Evolutionary conservation across 2,113 vertebrate genomes (phyloP).

Genomic region (Cisticola juncidis): DNA sequence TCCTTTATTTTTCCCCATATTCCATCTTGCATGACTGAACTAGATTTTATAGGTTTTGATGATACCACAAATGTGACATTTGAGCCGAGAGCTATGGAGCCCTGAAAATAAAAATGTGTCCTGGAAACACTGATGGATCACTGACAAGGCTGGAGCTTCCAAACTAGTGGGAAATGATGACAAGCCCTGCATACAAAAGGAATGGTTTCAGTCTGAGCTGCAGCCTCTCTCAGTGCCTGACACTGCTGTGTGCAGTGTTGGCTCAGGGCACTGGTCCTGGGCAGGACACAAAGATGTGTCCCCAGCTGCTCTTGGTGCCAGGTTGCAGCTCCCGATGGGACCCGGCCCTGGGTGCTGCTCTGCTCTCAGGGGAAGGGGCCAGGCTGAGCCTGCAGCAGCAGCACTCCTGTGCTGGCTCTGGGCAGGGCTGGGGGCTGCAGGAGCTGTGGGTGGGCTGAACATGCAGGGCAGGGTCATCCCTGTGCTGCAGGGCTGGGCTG

Average conservation of each 20-base stretch:
- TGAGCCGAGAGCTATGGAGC: slow-evolving; percentile 5
- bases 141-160: slow-evolving; percentile 7
- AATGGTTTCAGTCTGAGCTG: neutral
- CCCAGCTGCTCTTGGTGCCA: neutral
- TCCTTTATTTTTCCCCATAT: neutral
- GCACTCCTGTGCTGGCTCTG: neutral
- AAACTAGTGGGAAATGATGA: neutral
- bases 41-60: neutral
- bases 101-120: neutral
- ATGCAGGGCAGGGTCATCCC: neutral
- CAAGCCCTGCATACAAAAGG: neutral
- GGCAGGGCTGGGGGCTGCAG: fast-evolving
- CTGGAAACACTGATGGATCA: neutral
- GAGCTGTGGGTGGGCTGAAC: fast-evolving
- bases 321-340: neutral
- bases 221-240: neutral
- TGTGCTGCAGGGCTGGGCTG: neutral
- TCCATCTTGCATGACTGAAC: neutral
- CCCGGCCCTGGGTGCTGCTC: neutral
- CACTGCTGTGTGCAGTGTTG: neutral
- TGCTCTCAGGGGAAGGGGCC: neutral
- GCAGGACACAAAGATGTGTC: too few relatives aligned
- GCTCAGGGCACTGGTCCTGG: neutral
- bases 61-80: slow-evolving; percentile 16
- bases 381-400: neutral